Evolutionary conservation across 2,888 invertebrate genomes (phyloP), one percentile per base, ranked within the genome.

Genomic region (Tanypteryx hageni): DNA sequence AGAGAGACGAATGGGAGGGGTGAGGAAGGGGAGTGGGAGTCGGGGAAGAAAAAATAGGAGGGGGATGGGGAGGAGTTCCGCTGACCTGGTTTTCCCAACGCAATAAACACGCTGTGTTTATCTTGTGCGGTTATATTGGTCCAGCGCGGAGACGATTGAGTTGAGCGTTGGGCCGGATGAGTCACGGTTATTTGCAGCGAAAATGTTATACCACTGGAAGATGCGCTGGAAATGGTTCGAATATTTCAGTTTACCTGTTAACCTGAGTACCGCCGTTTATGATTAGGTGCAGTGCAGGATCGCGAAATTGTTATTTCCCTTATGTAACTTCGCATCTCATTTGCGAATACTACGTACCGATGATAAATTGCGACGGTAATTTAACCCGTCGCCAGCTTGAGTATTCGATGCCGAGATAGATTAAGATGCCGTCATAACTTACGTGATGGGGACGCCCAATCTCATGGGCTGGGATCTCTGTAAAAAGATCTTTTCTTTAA

Each of bases 21-120:
- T 5, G 44, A 44, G 5, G 44, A 44, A 44, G 44, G 44, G 44
- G 5, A n/a, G n/a, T n/a, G 44, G 44, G 5, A 44, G 44, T 3
- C 1, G 44, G 5, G 5, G 44, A 44, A 44, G 5, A 44, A 44
- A 44, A 44, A 44, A 44, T 44, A 44, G 44, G 44, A 31, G 83
- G 18, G 44, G 56, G 44, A 83, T 56, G 56, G 27, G 27, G 18
- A 5, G 3, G 86, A 27, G 86, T 31, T 16, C 14, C 31, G 22
- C 61, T 86, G 86, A 86, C 86, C 86, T 86, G 59, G 16, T 59
- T 86, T 86, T 86, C 86, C 31, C 61, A 0, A 10, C 14, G 61
- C 61, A 86, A 86, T 86, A 61, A 86, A 58, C 86, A 59, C 59
- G 61, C 31, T 31, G 11, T 44, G 11, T 86, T 86, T 83, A 56